phyloP scores from a whole-genome alignment of 2,797 vertebrate genomes.

The Harpagifer antarcticus region DNA sequence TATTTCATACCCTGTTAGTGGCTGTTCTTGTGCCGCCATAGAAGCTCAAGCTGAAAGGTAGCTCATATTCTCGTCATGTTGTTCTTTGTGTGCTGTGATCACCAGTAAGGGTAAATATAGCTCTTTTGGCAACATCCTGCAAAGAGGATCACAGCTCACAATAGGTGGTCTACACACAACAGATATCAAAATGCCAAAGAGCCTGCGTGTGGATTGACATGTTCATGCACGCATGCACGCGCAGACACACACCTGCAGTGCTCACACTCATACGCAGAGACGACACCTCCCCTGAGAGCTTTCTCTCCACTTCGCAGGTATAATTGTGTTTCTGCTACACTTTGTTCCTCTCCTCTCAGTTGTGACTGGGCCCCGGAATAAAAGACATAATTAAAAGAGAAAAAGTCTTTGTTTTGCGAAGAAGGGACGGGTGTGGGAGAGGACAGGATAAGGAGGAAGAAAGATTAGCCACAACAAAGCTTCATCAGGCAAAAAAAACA shows the following conservation, averaged over 20 bases:
- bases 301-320: constrained; percentile 60
- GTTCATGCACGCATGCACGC: constrained; percentile 14
- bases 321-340: constrained; percentile 73
- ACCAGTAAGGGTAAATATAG: constrained; percentile 75
- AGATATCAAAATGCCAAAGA: constrained; percentile 68
- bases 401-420: constrained; percentile 63
- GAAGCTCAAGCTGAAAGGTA: constrained; percentile 44
- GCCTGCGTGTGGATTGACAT: constrained; percentile 59
- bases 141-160: constrained; percentile 77
- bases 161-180: constrained; percentile 70
- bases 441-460: constrained; percentile 53
- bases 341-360: constrained; percentile 59
- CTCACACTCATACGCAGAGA: constrained; percentile 29
- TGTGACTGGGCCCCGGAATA: constrained; percentile 70
- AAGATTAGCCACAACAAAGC: constrained; percentile 73
- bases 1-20: constrained; percentile 49
- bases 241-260: constrained; percentile 20
- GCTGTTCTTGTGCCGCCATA: constrained; percentile 31
- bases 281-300: constrained; percentile 53
- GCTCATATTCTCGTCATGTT: constrained; percentile 57
- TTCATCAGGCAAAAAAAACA: constrained; percentile 68
- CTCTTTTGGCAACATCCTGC: constrained; percentile 69
- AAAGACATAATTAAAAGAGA: constrained; percentile 77
- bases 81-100: constrained; percentile 69
- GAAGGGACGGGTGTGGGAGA: constrained; percentile 42